Percentiles rank a stretch among this genome's conserved stretches.
Evolutionary conservation across 2,113 vertebrate species (phyloP).

Genomic region (Sylvia atricapilla): DNA sequence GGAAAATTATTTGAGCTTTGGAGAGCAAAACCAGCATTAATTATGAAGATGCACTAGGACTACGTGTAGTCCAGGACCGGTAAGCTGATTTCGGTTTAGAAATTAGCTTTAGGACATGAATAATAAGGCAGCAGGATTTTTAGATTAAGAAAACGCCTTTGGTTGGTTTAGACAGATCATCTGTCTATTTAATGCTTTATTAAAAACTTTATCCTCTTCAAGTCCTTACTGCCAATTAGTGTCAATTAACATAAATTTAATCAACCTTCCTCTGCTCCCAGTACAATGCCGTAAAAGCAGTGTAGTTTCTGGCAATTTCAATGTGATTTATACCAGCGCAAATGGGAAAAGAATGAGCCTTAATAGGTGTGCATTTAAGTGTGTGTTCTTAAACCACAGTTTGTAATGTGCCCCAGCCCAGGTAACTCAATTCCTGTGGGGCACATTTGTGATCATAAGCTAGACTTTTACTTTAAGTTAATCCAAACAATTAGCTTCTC

Average conservation of each 20-base stretch:
- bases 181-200: conserved; percentile 31
- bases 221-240: conserved; percentile 29
- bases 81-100: not conserved
- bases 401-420: not conserved
- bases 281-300: not conserved
- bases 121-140: not conserved
- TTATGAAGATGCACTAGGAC: not conserved
- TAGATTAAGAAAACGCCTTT: conserved; percentile 1
- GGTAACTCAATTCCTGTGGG: not conserved
- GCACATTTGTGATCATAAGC: not conserved
- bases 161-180: conserved; percentile 12
- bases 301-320: not conserved
- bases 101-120: not conserved
- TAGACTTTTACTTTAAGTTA: not conserved
- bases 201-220: conserved; percentile 30
- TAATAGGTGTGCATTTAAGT: conserved; percentile 12
- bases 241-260: conserved; percentile 41
- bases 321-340: not conserved
- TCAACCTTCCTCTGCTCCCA: not conserved
- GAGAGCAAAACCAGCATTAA: not conserved
- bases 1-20: not conserved
- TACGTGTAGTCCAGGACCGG: not conserved
- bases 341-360: conserved; percentile 16
- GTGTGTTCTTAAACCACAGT: not conserved
- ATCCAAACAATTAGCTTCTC: not conserved